Conservation (phyloP, 2,113 vertebrate species). For the Tupaia tana region DNA sequence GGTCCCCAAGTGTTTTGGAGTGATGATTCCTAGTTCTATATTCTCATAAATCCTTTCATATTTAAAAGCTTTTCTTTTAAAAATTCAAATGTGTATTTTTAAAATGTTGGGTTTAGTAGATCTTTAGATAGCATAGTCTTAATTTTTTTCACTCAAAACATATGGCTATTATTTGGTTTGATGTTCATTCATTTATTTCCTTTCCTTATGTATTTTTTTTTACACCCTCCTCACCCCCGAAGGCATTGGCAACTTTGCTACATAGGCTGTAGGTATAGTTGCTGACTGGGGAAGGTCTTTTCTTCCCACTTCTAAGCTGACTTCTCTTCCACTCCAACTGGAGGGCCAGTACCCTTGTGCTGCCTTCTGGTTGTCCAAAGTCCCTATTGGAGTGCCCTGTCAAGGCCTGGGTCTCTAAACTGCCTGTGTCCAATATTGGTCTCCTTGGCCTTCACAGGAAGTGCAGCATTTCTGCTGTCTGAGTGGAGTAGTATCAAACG, state of each 20-base stretch:
- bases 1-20: background rate
- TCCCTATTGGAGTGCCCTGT: background rate
- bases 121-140: background rate
- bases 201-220: background rate
- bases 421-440: background rate
- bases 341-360: background rate
- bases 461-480: background rate
- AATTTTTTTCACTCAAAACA: background rate
- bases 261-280: background rate
- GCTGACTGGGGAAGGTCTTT: background rate
- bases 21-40: background rate
- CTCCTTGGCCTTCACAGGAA: background rate
- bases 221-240: background rate
- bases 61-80: background rate
- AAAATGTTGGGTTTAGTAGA: background rate
- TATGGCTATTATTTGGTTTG: background rate
- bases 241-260: background rate
- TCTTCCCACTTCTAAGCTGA: background rate
- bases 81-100: background rate
- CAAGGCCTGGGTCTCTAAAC: background rate
- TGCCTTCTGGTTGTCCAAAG: background rate
- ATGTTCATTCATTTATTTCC: background rate
- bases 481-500: background rate
- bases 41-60: background rate
- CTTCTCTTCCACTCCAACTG: background rate